Percentiles rank a stretch among this genome's conserved stretches.
Conservation (phyloP, 2,113 vertebrate species). For the Cyprinodon brontotheroides region DNA sequence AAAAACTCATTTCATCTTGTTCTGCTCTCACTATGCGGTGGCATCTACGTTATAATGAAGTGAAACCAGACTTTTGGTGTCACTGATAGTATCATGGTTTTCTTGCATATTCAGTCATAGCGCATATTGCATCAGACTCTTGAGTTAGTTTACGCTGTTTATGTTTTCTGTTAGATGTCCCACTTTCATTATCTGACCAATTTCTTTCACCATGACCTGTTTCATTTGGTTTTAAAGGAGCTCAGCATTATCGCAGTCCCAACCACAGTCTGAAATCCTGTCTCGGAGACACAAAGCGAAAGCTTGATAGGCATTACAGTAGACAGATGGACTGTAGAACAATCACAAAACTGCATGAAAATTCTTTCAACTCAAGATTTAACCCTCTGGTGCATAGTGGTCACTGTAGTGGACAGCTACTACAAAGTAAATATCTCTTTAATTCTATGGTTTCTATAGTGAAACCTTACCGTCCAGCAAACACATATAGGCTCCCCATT, state of each 20-base stretch:
- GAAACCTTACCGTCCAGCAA: no score
- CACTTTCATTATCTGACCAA: conserved; percentile 5
- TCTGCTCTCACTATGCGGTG: conserved; percentile 11
- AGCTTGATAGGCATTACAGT: not conserved
- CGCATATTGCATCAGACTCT: not conserved
- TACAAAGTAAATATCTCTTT: no score
- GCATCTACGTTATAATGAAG: conserved; percentile 24
- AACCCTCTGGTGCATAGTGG: no score
- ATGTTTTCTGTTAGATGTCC: not conserved
- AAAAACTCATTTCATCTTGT: conserved; percentile 1
- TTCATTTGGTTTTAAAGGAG: not conserved
- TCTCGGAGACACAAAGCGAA: conserved; percentile 3
- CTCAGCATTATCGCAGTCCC: conserved; percentile 4
- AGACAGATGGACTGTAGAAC: not conserved
- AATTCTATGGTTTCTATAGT: no score
- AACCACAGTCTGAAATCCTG: conserved; percentile 8
- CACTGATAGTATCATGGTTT: conserved; percentile 12
- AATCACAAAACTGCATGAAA: not conserved
- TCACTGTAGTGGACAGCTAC: no score
- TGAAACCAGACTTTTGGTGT: conserved; percentile 4
- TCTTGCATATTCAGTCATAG: not conserved
- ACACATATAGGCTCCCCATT: no score
- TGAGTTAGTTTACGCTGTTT: not conserved
- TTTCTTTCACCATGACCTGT: conserved; percentile 18
- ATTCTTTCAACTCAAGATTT: not conserved